These are phyloP conservation scores for Aythya baeri DNA, from an alignment of 2,113 vertebrate species.

Conservation along the genomic window DNA sequence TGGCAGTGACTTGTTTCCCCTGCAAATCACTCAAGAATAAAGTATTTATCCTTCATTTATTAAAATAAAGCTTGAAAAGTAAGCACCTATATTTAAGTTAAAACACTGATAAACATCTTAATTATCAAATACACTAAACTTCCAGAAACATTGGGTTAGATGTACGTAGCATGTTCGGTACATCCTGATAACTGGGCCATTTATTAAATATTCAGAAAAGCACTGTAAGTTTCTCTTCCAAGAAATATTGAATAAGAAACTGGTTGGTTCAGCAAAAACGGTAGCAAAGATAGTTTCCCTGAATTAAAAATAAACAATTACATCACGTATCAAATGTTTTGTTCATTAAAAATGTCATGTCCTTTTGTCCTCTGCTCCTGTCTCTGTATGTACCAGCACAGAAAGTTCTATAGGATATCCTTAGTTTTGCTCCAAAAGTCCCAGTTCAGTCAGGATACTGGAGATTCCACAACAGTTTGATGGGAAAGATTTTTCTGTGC, in stretches of 20 bases:
- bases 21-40: not conserved
- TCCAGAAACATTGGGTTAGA: not conserved
- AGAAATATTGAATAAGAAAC: not conserved
- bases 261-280: not conserved
- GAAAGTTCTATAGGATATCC: constrained; percentile 2
- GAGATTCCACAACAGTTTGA: not conserved
- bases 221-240: not conserved
- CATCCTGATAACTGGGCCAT: not conserved
- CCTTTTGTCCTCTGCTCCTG: not conserved
- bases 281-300: not conserved
- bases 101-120: not conserved
- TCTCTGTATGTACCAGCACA: constrained; percentile 19
- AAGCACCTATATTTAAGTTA: not conserved
- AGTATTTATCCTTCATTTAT: not conserved
- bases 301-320: not conserved
- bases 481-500: not conserved
- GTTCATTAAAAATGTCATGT: not conserved
- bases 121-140: not conserved
- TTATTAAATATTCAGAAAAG: not conserved
- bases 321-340: constrained; percentile 6
- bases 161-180: not conserved
- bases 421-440: not conserved
- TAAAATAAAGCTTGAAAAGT: not conserved
- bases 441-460: not conserved
- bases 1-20: not conserved